These are phyloP conservation scores for Idaea aversata DNA, from an alignment of 2,888 invertebrate species.

Conservation along the genomic window DNA sequence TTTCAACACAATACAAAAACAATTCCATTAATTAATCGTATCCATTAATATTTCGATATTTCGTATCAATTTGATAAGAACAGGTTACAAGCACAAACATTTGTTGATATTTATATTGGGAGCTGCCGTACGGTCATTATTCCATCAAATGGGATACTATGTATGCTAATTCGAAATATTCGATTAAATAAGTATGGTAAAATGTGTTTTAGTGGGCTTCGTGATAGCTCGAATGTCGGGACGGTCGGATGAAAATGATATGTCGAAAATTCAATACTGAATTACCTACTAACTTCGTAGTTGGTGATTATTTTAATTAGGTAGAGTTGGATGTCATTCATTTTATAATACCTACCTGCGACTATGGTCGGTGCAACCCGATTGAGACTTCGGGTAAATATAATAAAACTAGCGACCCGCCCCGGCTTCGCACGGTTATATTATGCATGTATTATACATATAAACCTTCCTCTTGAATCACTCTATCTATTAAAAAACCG, in stretches of 20 bases:
- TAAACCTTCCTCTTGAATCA: too few relatives aligned
- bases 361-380: too few relatives aligned
- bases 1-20: too few relatives aligned
- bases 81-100: conserved; percentile 15
- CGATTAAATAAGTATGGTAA: conserved; percentile 22
- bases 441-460: too few relatives aligned
- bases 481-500: too few relatives aligned
- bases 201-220: conserved; percentile 17
- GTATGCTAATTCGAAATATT: conserved; percentile 26
- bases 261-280: conserved; percentile 14
- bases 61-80: conserved; percentile 14
- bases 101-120: conserved; percentile 24
- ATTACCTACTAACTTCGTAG: not conserved
- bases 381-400: too few relatives aligned
- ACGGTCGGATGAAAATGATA: conserved; percentile 19
- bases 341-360: too few relatives aligned
- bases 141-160: conserved; percentile 23
- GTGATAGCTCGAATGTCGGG: conserved; percentile 24
- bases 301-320: too few relatives aligned
- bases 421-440: too few relatives aligned
- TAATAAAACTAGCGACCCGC: too few relatives aligned
- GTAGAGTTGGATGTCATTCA: too few relatives aligned
- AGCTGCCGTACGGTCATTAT: conserved; percentile 22
- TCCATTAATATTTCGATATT: not conserved
- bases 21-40: conserved; percentile 7